Percentiles rank a stretch among this genome's conserved stretches.
phyloP scores from a whole-genome alignment of 1,140 invertebrate species.

The Leptestheria dahalacensis region DNA sequence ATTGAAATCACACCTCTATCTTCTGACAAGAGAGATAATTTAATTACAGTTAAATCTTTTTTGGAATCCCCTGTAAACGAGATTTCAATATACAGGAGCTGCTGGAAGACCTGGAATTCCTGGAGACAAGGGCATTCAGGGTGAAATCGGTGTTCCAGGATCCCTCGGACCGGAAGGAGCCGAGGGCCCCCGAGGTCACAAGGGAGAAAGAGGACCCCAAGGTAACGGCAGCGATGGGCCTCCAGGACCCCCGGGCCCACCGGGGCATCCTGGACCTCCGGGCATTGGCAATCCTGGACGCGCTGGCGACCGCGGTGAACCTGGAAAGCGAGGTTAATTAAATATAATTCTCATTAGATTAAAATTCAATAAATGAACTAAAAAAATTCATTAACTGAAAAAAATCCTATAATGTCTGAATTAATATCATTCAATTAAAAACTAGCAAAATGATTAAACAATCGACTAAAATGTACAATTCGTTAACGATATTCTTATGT shows the following conservation, averaged over 20 bases:
- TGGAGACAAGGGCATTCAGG: conserved; percentile 45
- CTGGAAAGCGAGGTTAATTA: conserved; percentile 38
- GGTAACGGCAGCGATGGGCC: conserved; percentile 50
- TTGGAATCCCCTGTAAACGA: background rate
- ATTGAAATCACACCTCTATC: background rate
- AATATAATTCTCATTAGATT: background rate
- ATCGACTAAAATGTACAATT: too few relatives aligned
- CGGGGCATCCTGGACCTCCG: conserved; percentile 43
- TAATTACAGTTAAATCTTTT: background rate
- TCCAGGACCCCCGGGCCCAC: conserved; percentile 41
- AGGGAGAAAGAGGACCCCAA: conserved; percentile 49
- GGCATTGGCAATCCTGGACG: conserved; percentile 41
- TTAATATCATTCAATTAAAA: too few relatives aligned
- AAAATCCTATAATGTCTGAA: too few relatives aligned
- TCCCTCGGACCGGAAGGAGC: conserved; percentile 38
- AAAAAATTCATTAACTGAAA: conserved; percentile 2
- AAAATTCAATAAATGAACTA: too few relatives aligned
- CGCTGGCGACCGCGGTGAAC: conserved; percentile 43
- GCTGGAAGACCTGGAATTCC: conserved; percentile 34
- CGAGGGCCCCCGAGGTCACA: conserved; percentile 48
- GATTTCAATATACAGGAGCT: conserved; percentile 28
- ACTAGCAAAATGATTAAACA: too few relatives aligned
- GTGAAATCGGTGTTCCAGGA: conserved; percentile 43
- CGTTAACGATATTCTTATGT: background rate
- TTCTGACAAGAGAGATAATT: background rate